A percentile compares a stretch with the other conserved stretches of the same genome.
phyloP scores from a whole-genome alignment of 2,113 vertebrate genomes.

The Chaetura pelagica region DNA sequence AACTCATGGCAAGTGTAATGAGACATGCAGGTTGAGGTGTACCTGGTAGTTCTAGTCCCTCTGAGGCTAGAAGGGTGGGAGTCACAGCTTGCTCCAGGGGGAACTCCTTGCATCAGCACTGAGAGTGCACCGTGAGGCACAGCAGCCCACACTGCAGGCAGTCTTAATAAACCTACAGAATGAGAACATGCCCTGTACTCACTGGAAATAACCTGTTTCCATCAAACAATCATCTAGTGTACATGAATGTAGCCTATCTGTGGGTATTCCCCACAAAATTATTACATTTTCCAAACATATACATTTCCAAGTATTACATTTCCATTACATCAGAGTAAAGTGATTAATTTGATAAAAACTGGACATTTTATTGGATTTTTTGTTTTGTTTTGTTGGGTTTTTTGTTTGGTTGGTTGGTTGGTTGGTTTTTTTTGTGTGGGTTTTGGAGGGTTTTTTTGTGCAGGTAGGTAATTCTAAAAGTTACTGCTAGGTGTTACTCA shows the following conservation, averaged over 20 bases:
- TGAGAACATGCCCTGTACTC: neutral
- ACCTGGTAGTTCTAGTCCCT: neutral
- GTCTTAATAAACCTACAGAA: neutral
- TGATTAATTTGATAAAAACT: neutral
- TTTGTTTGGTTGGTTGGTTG: too few relatives aligned
- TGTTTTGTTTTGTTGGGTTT: too few relatives aligned
- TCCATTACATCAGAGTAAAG: neutral
- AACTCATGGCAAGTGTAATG: neutral
- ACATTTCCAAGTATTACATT: too few relatives aligned
- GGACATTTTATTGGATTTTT: neutral
- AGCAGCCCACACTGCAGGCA: neutral
- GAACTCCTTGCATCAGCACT: fast-evolving
- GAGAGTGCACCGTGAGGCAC: neutral
- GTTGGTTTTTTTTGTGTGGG: neutral
- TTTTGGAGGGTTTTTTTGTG: neutral
- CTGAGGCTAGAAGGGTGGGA: neutral
- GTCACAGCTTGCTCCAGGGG: neutral
- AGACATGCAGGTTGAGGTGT: fast-evolving
- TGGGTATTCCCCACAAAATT: neutral
- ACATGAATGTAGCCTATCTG: neutral
- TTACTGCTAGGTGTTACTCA: neutral
- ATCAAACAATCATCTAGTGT: fast-evolving
- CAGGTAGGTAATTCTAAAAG: neutral
- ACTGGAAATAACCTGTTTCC: neutral
- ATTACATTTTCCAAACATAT: neutral